A percentile compares a stretch with the other conserved stretches of the same genome.
These are phyloP conservation scores for Musca domestica DNA, from an alignment of 1,140 invertebrate genomes.

Conservation along the genomic window DNA sequence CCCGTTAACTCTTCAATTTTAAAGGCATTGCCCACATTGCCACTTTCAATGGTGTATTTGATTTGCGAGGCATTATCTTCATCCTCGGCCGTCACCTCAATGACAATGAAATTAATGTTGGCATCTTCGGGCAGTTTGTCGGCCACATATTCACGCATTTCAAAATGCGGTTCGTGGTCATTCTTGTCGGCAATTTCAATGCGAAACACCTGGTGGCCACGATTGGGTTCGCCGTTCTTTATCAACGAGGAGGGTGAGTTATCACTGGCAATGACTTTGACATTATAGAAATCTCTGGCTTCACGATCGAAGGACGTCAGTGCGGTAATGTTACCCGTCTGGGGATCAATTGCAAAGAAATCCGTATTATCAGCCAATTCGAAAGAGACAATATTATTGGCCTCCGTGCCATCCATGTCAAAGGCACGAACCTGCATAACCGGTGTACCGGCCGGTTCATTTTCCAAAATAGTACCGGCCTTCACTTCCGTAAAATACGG, in stretches of 20 bases:
- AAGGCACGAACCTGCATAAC: constrained; percentile 85
- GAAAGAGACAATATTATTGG: constrained; percentile 78
- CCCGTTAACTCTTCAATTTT: constrained; percentile 75
- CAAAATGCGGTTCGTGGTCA: constrained; percentile 82
- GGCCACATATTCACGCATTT: constrained; percentile 69
- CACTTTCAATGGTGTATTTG: constrained; percentile 73
- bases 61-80: constrained; percentile 79
- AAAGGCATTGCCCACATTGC: constrained; percentile 76
- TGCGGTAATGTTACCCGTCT: constrained; percentile 84
- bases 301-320: constrained; percentile 77
- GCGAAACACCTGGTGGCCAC: constrained; percentile 72
- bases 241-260: constrained; percentile 78
- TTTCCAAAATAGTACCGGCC: constrained; percentile 77
- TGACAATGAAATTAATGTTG: constrained; percentile 75
- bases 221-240: constrained; percentile 66
- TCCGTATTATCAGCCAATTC: constrained; percentile 68
- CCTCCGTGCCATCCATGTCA: constrained; percentile 80
- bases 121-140: constrained; percentile 78
- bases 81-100: constrained; percentile 78
- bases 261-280: constrained; percentile 81
- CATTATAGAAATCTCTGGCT: constrained; percentile 72
- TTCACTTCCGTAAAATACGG: constrained; percentile 77
- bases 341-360: constrained; percentile 72
- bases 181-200: constrained; percentile 90
- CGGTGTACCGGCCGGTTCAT: constrained; percentile 73